Evolutionary conservation across 2,888 invertebrate species (phyloP).

Genomic region (Cerastis rubricosa): DNA sequence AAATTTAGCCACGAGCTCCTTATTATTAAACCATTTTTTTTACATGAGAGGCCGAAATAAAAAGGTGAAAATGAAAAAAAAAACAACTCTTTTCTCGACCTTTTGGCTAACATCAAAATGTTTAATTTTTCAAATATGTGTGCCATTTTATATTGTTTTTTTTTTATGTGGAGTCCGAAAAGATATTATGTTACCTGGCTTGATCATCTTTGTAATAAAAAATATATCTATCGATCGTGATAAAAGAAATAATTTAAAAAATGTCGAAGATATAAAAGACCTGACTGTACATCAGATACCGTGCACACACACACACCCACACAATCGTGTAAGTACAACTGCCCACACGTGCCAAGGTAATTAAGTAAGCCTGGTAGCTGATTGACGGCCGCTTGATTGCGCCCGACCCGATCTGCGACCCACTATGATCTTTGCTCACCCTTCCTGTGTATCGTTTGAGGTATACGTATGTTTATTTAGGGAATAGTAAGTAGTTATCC

Average conservation of each 20-base stretch:
- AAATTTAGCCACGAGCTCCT: too few relatives aligned
- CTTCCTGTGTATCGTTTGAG: slow-evolving; percentile 50
- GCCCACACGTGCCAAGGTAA: slow-evolving; percentile 74
- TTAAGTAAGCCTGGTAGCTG: slow-evolving; percentile 78
- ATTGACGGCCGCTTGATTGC: slow-evolving; percentile 82
- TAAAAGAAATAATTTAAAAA: not conserved
- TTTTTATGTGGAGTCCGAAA: not conserved
- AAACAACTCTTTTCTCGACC: not conserved
- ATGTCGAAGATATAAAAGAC: not conserved
- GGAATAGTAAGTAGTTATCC: slow-evolving; percentile 3
- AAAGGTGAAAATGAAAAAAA: not conserved
- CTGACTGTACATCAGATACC: slow-evolving; percentile 18
- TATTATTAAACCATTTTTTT: not conserved
- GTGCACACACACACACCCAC: slow-evolving; percentile 47
- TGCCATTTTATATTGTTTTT: not conserved
- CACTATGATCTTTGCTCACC: slow-evolving; percentile 73
- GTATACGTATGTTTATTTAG: slow-evolving; percentile 23
- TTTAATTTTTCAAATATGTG: not conserved
- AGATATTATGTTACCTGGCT: not conserved
- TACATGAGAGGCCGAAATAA: not conserved
- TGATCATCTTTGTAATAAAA: not conserved
- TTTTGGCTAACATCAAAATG: not conserved
- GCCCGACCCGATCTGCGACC: slow-evolving; percentile 69
- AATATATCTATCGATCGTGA: too few relatives aligned
- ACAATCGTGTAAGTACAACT: slow-evolving; percentile 49